Evolutionary conservation across 64 coral and sea anemone genomes (phyloP).

Genomic region (Porites australiensis): DNA sequence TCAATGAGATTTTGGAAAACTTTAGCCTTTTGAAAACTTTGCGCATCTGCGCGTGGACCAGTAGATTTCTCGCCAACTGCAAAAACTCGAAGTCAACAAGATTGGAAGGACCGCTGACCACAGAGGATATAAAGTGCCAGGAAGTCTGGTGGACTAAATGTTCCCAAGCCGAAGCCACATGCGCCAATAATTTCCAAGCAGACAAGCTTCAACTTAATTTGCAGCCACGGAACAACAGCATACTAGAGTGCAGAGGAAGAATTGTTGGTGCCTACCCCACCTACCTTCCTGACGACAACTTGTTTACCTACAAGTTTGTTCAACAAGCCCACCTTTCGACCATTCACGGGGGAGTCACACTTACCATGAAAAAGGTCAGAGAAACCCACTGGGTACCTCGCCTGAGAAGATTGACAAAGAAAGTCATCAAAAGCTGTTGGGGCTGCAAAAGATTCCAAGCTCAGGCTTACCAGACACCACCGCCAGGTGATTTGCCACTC

Average conservation of each 20-base stretch:
- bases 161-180: neutral
- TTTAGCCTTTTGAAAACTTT: neutral
- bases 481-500: conserved; percentile 33
- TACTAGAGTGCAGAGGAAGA: conserved; percentile 64
- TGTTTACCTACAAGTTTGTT: conserved; percentile 62
- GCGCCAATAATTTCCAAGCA: conserved; percentile 6
- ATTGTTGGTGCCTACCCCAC: conserved; percentile 42
- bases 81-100: neutral
- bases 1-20: conserved; percentile 8
- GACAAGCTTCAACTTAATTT: conserved; percentile 55
- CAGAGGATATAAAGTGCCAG: conserved; percentile 34
- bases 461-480: conserved; percentile 34
- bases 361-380: conserved; percentile 67
- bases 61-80: conserved; percentile 33
- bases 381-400: conserved; percentile 36
- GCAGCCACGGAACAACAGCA: conserved; percentile 16
- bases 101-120: conserved; percentile 7
- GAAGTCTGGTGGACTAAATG: conserved; percentile 52
- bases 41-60: conserved; percentile 28
- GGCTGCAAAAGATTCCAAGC: conserved; percentile 66
- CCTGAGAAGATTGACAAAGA: neutral
- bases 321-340: conserved; percentile 25
- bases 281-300: conserved; percentile 12
- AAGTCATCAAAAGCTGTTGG: conserved; percentile 10
- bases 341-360: conserved; percentile 74